Evolutionary conservation across 2,797 vertebrate genomes (phyloP).

Genomic region (Todus mexicanus): DNA sequence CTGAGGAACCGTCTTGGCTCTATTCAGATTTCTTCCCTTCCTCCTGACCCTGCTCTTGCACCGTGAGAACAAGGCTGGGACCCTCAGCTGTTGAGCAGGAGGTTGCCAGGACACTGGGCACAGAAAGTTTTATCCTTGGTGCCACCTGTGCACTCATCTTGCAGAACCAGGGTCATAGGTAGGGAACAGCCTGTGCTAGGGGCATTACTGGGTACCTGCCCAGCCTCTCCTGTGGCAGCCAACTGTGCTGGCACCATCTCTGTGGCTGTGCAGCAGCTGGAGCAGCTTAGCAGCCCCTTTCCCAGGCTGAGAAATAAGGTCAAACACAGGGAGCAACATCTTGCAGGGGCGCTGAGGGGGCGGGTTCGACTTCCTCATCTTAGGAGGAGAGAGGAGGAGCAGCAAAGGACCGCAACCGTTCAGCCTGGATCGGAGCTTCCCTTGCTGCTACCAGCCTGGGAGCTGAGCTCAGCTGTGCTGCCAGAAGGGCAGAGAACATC

Average conservation of each 20-base stretch:
- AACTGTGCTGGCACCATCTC: not conserved
- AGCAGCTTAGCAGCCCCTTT: not conserved
- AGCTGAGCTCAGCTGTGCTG: not conserved
- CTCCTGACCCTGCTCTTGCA: not conserved
- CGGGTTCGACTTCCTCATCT: not conserved
- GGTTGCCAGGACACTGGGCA: accelerated
- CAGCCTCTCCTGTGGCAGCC: not conserved
- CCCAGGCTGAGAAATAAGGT: not conserved
- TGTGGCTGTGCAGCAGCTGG: not conserved
- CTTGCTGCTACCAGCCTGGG: not conserved
- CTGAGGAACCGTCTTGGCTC: not conserved
- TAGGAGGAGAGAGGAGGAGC: not conserved
- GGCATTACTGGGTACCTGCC: not conserved
- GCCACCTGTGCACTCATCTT: not conserved
- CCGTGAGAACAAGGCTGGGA: not conserved
- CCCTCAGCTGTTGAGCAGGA: not conserved
- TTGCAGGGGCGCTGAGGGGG: not conserved
- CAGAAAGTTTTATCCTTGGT: not conserved
- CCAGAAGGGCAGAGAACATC: not conserved
- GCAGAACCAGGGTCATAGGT: not conserved
- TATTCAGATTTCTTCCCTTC: not conserved
- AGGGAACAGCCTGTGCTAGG: not conserved
- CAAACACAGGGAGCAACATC: not conserved
- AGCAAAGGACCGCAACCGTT: not conserved
- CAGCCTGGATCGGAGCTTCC: not conserved